Evolutionary conservation across 2,888 invertebrate genomes (phyloP).

Genomic region (Mactromeris polynyma): DNA sequence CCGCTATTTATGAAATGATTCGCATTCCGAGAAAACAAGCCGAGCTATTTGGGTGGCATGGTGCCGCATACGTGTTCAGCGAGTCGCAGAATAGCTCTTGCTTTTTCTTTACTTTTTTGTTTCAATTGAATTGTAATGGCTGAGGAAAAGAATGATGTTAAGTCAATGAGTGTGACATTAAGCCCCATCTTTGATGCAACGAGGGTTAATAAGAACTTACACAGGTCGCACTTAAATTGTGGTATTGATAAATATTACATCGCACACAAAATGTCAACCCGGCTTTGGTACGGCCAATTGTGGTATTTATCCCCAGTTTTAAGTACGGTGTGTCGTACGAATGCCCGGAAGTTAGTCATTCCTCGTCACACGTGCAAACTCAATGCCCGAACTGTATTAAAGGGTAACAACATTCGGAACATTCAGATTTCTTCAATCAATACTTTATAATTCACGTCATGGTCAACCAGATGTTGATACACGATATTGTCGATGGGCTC

Average conservation of each 20-base stretch:
- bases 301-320: not conserved
- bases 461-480: too few species aligned
- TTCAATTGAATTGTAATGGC: not conserved
- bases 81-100: constrained; percentile 11
- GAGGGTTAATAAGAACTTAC: not conserved
- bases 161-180: constrained; percentile 8
- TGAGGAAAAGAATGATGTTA: not conserved
- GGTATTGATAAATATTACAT: not conserved
- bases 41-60: constrained; percentile 52
- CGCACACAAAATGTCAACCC: not conserved
- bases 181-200: not conserved
- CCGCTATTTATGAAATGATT: constrained; percentile 62
- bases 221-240: not conserved
- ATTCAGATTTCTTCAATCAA: too few species aligned
- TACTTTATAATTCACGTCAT: too few species aligned
- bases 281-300: not conserved
- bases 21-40: constrained; percentile 50
- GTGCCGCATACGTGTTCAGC: constrained; percentile 2
- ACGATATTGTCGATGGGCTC: too few species aligned
- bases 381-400: too few species aligned
- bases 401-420: too few species aligned
- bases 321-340: not conserved
- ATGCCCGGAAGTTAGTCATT: not conserved
- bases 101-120: not conserved
- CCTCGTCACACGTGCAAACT: not conserved